phyloP scores from a whole-genome alignment of 2,113 vertebrate genomes.

The Marmota flaviventris region DNA sequence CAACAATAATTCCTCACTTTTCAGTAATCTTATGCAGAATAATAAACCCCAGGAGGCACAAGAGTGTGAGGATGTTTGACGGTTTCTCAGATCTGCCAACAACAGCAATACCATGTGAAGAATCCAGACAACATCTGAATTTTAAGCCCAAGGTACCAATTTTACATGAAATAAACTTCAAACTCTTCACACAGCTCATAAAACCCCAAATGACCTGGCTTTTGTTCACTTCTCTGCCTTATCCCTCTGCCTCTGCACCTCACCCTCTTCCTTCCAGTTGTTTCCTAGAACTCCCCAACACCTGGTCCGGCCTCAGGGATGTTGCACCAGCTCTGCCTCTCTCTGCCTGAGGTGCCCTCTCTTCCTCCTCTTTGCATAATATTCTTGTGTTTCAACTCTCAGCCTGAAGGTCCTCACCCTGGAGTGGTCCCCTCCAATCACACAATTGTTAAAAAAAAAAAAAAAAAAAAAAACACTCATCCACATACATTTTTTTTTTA shows the following conservation, averaged over 20 bases:
- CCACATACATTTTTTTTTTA: neutral
- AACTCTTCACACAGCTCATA: neutral
- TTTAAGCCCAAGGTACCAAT: neutral
- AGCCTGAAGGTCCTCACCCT: neutral
- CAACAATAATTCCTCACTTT: slow-evolving; percentile 26
- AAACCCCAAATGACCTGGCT: too few relatives aligned
- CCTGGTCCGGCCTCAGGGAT: neutral
- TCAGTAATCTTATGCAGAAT: slow-evolving; percentile 32
- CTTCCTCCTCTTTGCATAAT: accelerated
- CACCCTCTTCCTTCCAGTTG: neutral
- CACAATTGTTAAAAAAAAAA: neutral
- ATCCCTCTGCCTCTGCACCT: neutral
- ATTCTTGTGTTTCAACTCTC: neutral
- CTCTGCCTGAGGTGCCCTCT: neutral
- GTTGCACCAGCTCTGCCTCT: neutral
- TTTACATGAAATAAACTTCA: neutral
- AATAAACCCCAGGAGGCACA: neutral
- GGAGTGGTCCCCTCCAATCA: neutral
- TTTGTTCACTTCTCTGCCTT: neutral
- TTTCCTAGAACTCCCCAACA: neutral
- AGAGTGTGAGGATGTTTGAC: neutral
- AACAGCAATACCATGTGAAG: neutral
- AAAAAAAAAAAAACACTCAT: neutral
- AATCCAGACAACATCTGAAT: neutral
- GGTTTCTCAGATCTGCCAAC: neutral